These are phyloP conservation scores for Choloepus didactylus DNA, from an alignment of 2,797 vertebrate species.

Conservation along the genomic window DNA sequence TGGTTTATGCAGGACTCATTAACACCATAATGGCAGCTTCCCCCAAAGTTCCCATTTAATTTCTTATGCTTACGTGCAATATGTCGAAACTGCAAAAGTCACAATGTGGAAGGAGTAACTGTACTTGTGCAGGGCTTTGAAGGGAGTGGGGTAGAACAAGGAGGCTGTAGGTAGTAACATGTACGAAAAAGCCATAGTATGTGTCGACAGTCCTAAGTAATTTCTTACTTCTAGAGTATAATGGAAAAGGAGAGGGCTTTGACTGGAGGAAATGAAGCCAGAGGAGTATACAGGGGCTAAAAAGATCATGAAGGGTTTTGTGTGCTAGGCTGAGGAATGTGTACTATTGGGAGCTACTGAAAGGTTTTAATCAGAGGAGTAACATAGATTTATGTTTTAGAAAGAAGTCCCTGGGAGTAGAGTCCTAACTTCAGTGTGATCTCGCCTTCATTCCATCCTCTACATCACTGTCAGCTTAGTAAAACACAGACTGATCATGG, in stretches of 20 bases:
- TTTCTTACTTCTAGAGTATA: neutral
- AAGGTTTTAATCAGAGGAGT: neutral
- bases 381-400: neutral
- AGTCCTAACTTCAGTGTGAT: neutral
- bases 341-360: neutral
- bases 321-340: neutral
- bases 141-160: neutral
- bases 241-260: neutral
- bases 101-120: too few relatives aligned
- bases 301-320: neutral
- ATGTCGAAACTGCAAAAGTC: too few relatives aligned
- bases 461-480: neutral
- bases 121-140: neutral
- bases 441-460: neutral
- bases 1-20: too few relatives aligned
- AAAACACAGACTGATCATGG: neutral
- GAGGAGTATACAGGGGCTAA: neutral
- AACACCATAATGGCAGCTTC: too few relatives aligned
- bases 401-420: neutral
- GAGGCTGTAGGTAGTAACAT: neutral
- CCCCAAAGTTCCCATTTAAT: too few relatives aligned
- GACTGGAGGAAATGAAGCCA: neutral
- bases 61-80: too few relatives aligned
- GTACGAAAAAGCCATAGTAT: neutral
- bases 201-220: neutral